Evolutionary conservation across 2,888 invertebrate genomes (phyloP).

Genomic region (Apodemia mormo): DNA sequence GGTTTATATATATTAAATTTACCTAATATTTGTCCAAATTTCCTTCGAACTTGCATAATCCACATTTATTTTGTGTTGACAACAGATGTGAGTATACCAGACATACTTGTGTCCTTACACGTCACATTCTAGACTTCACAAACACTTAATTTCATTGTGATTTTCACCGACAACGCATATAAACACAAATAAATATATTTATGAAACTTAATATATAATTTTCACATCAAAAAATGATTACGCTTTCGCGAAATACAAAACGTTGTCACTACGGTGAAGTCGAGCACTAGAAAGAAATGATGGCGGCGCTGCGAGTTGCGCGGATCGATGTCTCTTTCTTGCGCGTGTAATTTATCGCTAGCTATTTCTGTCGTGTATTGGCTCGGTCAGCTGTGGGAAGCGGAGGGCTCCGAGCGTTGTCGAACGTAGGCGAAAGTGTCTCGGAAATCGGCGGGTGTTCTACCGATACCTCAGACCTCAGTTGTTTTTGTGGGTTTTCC

Average conservation of each 20-base stretch:
- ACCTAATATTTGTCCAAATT: conserved; percentile 75
- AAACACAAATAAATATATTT: conserved; percentile 55
- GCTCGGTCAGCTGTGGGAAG: conserved; percentile 76
- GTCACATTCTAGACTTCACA: conserved; percentile 45
- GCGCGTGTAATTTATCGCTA: conserved; percentile 38
- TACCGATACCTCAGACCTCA: background rate
- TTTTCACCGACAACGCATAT: conserved; percentile 50
- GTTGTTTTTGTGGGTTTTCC: conserved; percentile 5
- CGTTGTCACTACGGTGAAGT: conserved; percentile 73
- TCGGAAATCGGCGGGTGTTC: conserved; percentile 52
- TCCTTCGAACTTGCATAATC: conserved; percentile 77
- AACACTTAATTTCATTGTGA: conserved; percentile 49
- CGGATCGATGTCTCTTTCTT: conserved; percentile 50
- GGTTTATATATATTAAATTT: conserved; percentile 52
- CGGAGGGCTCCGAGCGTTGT: conserved; percentile 61
- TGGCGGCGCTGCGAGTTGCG: conserved; percentile 69
- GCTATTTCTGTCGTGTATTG: conserved; percentile 56
- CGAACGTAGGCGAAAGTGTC: conserved; percentile 75
- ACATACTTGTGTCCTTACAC: conserved; percentile 59
- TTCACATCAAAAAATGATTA: conserved; percentile 68
- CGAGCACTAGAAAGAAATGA: conserved; percentile 75
- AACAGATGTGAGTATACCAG: conserved; percentile 68
- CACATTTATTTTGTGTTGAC: conserved; percentile 75
- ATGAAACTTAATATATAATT: conserved; percentile 66
- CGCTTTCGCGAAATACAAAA: conserved; percentile 62